Evolutionary conservation across 2,888 invertebrate genomes (phyloP), one percentile per base, ranked within the genome.

Genomic region (Microdon myrmicae): DNA sequence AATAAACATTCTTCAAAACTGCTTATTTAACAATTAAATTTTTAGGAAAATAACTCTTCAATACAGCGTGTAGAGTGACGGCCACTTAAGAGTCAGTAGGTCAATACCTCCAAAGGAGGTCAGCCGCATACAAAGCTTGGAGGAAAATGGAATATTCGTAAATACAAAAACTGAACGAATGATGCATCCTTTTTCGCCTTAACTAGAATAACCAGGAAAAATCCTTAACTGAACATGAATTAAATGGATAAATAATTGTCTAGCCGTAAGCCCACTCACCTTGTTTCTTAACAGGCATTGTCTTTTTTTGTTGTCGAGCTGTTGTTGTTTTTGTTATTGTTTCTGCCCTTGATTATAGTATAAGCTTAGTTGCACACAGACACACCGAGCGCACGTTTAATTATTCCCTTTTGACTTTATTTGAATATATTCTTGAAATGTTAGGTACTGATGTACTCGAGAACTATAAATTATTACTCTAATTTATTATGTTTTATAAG

Each of bases 241-340:
- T 47, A 47, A 64, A 64, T 32, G 51, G 51, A 41, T 47, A 51
- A 45, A 58, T 58, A 53, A 58, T 64, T 47, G 58, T 56, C 58
- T 51, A 58, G 41, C 39, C 58, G 17, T 23, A 26, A 45, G 19
- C 51, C 35, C 67, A 69, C 58, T 68, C 69, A 71, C 70, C 71
- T 71, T 71, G 70, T 43, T 70, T 70, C 67, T 70, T 70, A 47
- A 70, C 70, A 68, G 70, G 70, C 70, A 76, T 89, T 88, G 58
- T 64, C 58, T 58, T 64, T 53, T 47, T 60, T 56, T 51, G 54
- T 54, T 53, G 43, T 44, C 44, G 29, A 14, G 29, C 8, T 31
- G n/a, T n/a, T n/a, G n/a, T 7, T 44, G 32, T 26, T 41, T 41
- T 44, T 26, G n/a, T 39, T 25, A 17, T 31, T 29, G 31, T 17